These are phyloP conservation scores for Cerastis rubricosa DNA, from an alignment of 2,888 invertebrate species.

Conservation along the genomic window DNA sequence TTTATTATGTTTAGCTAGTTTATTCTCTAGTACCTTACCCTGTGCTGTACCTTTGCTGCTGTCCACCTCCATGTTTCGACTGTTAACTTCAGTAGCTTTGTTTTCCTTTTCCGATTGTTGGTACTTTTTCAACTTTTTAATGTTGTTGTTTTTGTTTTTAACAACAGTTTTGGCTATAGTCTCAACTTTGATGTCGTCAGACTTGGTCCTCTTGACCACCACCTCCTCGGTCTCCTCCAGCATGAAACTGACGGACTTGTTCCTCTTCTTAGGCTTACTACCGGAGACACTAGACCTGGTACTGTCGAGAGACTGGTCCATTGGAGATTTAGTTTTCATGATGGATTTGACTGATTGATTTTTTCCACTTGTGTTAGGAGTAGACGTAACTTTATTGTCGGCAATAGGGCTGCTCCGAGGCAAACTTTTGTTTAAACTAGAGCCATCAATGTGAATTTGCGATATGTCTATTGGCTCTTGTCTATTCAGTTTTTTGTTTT, in stretches of 20 bases:
- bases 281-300: slow-evolving; percentile 53
- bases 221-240: slow-evolving; percentile 81
- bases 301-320: slow-evolving; percentile 68
- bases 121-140: slow-evolving; percentile 61
- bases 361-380: slow-evolving; percentile 67
- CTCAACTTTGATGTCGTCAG: slow-evolving; percentile 70
- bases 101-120: slow-evolving; percentile 73
- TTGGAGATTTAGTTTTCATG: slow-evolving; percentile 73
- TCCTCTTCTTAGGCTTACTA: slow-evolving; percentile 81
- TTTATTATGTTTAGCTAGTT: slow-evolving; percentile 57
- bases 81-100: slow-evolving; percentile 52
- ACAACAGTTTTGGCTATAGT: slow-evolving; percentile 45
- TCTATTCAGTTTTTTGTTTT: slow-evolving; percentile 73
- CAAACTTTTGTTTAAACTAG: slow-evolving; percentile 60
- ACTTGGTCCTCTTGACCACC: slow-evolving; percentile 80
- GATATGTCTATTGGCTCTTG: slow-evolving; percentile 70
- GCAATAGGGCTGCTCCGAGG: slow-evolving; percentile 61
- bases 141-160: slow-evolving; percentile 55
- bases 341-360: slow-evolving; percentile 77
- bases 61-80: slow-evolving; percentile 55
- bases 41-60: slow-evolving; percentile 30
- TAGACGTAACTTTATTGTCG: slow-evolving; percentile 73
- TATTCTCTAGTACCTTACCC: slow-evolving; percentile 45
- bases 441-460: slow-evolving; percentile 73
- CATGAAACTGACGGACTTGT: slow-evolving; percentile 86